phyloP scores from a whole-genome alignment of 2,113 vertebrate genomes.

The Hippolais icterina region DNA sequence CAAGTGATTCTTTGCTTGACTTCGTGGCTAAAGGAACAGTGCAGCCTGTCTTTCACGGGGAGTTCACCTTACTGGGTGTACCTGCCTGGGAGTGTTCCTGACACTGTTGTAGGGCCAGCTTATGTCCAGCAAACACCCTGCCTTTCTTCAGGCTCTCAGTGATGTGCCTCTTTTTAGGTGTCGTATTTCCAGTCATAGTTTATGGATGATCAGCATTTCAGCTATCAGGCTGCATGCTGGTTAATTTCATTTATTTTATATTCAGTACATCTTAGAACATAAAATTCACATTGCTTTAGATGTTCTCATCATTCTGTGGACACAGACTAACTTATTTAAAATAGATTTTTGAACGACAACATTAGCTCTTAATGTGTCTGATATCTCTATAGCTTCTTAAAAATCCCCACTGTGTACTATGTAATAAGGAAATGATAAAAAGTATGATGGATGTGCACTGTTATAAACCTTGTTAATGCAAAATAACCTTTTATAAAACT shows the following conservation, averaged over 20 bases:
- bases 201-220: neutral
- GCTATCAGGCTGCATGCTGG: neutral
- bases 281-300: neutral
- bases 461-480: slow-evolving; percentile 66
- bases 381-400: slow-evolving; percentile 32
- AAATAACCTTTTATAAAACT: slow-evolving; percentile 69
- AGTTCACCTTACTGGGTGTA: neutral
- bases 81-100: neutral
- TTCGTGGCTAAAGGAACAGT: neutral
- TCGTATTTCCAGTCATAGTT: neutral
- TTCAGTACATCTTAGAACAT: neutral
- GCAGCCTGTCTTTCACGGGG: neutral
- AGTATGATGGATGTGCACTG: slow-evolving; percentile 29
- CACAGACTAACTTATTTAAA: slow-evolving; percentile 30
- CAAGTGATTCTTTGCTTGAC: neutral
- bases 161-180: neutral
- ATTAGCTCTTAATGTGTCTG: slow-evolving; percentile 45
- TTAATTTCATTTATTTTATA: slow-evolving; percentile 31
- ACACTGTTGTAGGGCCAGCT: neutral
- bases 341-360: slow-evolving; percentile 1
- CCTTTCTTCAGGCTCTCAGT: neutral
- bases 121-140: neutral
- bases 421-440: slow-evolving; percentile 52
- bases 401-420: slow-evolving; percentile 24
- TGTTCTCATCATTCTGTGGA: slow-evolving; percentile 21